Conservation (phyloP, 2,888 invertebrate genomes). For the Eupithecia tripunctaria region DNA sequence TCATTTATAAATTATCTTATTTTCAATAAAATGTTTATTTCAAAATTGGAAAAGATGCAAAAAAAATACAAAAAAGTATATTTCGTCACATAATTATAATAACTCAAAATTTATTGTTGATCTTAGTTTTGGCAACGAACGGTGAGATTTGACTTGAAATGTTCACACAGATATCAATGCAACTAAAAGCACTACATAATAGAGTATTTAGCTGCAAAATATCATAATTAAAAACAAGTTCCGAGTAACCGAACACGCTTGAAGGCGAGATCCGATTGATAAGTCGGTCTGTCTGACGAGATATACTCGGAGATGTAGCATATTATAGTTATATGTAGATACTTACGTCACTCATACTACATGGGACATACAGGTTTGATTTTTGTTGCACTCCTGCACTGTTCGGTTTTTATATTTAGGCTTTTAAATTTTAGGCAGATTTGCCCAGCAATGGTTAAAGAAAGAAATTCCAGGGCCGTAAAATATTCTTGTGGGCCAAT, state of each 20-base stretch:
- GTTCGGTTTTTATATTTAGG: no score
- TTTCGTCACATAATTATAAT: no score
- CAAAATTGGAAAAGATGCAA: no score
- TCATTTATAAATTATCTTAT: not conserved
- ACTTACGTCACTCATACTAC: constrained; percentile 17
- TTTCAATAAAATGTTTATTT: not conserved
- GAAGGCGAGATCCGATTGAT: constrained; percentile 57
- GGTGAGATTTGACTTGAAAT: no score
- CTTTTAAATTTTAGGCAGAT: no score
- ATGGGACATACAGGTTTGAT: constrained; percentile 28
- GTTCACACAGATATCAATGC: not conserved
- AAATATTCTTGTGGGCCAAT: no score
- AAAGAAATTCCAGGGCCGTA: not conserved
- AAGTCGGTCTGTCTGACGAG: constrained; percentile 42
- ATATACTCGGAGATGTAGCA: constrained; percentile 45
- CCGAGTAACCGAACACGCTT: constrained; percentile 68
- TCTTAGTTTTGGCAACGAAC: no score
- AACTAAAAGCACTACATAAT: not conserved
- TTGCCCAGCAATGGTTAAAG: not conserved
- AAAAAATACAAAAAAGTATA: no score
- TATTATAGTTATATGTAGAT: constrained; percentile 36
- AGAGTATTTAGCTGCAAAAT: constrained; percentile 57
- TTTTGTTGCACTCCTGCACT: no score
- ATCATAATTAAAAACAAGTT: constrained; percentile 79
- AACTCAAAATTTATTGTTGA: no score